These are phyloP conservation scores for Notolepis coatsorum DNA, from an alignment of 2,797 vertebrate species.

Conservation along the genomic window DNA sequence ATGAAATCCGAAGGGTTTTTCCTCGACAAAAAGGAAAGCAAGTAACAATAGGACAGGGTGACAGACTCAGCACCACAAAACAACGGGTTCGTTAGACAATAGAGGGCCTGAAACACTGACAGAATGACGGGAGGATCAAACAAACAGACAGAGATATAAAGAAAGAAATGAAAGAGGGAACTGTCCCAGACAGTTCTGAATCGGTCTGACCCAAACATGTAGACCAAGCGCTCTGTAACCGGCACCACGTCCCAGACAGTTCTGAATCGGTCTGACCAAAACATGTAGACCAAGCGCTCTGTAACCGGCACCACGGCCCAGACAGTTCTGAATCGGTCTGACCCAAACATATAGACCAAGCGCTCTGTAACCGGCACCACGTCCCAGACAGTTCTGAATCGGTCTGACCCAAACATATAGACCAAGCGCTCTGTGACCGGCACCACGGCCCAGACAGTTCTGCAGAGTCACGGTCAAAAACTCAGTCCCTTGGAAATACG, in stretches of 20 bases:
- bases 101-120: conserved; percentile 41
- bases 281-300: no score
- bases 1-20: conserved; percentile 40
- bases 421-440: conserved; percentile 37
- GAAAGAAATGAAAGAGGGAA: conserved; percentile 21
- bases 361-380: conserved; percentile 21
- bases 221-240: no score
- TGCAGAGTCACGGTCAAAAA: conserved; percentile 74
- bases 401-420: conserved; percentile 54
- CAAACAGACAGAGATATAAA: conserved; percentile 37
- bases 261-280: no score
- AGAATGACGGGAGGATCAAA: conserved; percentile 15
- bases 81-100: conserved; percentile 44
- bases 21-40: conserved; percentile 44
- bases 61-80: conserved; percentile 49
- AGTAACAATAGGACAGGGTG: conserved; percentile 33
- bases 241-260: not conserved
- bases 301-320: no score
- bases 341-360: conserved; percentile 55
- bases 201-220: no score
- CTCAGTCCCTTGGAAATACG: not conserved
- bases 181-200: not conserved
- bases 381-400: conserved; percentile 39
- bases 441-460: conserved; percentile 40
- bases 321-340: conserved; percentile 47